Evolutionary conservation across 1,140 invertebrate genomes (phyloP), one percentile per base, ranked within the genome.

Genomic region (Drosophila simulans): DNA sequence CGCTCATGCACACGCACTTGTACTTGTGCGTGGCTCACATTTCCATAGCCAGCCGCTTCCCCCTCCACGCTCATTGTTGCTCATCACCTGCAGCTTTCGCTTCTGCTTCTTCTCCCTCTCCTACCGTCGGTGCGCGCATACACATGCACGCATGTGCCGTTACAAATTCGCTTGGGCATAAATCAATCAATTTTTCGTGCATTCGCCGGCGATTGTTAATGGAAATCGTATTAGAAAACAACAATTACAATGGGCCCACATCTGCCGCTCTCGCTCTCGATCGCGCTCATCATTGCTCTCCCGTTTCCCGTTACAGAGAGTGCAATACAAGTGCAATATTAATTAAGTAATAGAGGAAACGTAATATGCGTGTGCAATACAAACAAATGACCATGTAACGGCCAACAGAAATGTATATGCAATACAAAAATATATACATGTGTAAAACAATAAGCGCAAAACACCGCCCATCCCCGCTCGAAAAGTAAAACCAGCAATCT

Each of bases 11-110:
- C 43, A 74, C 77, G 77, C 74, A 88, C 77, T 81, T 70, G 78
- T 86, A 86, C 77, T 81, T 70, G 78, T 86, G 74, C 78, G 73
- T 86, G 64, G 55, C 46, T 71, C 35, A 46, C 51, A 73, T 77
- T 63, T 77, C 13, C 13, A 25, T 43, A 25, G 45, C 43, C 34
- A 31, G 25, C 31, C 15, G 62, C 39, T 48, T 31, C 37, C 45
- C 20, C 37, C 37, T 55, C 37, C 20, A 22, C 20, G 2, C 0
- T 59, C 35, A 13, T 52, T 13, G 57, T 77, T 75, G 64, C 54
- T 80, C 77, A 85, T 63, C 83, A 84, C 81, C 81, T 84, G 81
- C 80, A 82, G 80, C 80, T 83, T 83, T 83, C 80, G 81, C 77
- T 77, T 65, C 46, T 39, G 77, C 64, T 56, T 17, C 45, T 43